Conservation (phyloP, 2,113 vertebrate genomes). For the Dicrurus megarhynchus region DNA sequence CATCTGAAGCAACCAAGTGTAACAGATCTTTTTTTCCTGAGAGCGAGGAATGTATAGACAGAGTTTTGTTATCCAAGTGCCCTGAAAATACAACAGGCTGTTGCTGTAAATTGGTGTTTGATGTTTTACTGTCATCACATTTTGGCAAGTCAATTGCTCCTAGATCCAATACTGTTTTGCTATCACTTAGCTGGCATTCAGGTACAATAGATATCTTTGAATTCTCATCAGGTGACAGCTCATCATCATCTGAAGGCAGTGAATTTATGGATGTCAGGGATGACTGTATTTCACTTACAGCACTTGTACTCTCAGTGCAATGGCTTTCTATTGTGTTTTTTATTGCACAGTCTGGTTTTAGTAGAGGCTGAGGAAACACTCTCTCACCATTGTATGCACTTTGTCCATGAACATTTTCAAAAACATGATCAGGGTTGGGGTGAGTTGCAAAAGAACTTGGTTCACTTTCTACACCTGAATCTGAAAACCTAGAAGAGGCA, state of each 20-base stretch:
- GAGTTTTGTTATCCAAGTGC: conserved; percentile 45
- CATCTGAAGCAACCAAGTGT: conserved; percentile 59
- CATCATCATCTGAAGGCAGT: conserved; percentile 92
- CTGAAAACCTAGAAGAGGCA: conserved; percentile 91
- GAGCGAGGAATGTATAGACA: conserved; percentile 56
- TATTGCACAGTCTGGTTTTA: conserved; percentile 75
- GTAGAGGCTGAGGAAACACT: conserved; percentile 73
- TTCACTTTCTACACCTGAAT: conserved; percentile 96
- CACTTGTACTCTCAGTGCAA: conserved; percentile 87
- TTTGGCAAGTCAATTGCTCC: conserved; percentile 69
- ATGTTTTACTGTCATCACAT: conserved; percentile 68
- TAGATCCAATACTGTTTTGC: conserved; percentile 68
- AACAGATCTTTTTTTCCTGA: conserved; percentile 66
- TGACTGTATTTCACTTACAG: conserved; percentile 92
- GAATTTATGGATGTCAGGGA: conserved; percentile 98
- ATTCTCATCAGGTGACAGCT: conserved; percentile 80
- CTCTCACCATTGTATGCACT: conserved; percentile 72
- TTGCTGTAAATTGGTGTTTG: conserved; percentile 80
- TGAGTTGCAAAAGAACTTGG: conserved; percentile 91
- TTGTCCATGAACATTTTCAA: conserved; percentile 66
- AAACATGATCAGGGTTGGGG: conserved; percentile 70
- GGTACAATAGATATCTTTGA: conserved; percentile 74
- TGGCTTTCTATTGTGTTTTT: conserved; percentile 75
- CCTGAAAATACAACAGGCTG: conserved; percentile 81
- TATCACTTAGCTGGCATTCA: conserved; percentile 73